These are phyloP conservation scores for Plebejus melissa DNA, from an alignment of 2,888 invertebrate species.

Conservation along the genomic window DNA sequence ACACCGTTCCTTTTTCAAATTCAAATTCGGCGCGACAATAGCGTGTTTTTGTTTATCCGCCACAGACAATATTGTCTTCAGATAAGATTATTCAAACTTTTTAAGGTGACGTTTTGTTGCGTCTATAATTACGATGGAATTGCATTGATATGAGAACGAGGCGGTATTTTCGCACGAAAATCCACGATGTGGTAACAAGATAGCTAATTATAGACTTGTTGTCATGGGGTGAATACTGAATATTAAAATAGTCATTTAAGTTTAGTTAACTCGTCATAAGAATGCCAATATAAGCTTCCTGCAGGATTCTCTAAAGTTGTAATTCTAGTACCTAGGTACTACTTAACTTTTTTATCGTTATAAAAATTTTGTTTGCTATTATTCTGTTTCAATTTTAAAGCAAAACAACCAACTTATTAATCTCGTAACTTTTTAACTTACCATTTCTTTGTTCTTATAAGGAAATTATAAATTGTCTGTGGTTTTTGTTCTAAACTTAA, in stretches of 20 bases:
- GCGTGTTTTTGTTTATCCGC: constrained; percentile 71
- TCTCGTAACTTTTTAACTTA: background rate
- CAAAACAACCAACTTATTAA: background rate
- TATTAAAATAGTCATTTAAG: constrained; percentile 21
- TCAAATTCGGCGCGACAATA: constrained; percentile 64
- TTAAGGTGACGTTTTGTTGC: constrained; percentile 38
- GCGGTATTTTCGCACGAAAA: constrained; percentile 58
- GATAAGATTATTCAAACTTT: constrained; percentile 45
- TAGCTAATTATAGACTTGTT: constrained; percentile 53
- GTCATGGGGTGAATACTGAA: constrained; percentile 22
- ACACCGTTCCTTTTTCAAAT: constrained; percentile 52
- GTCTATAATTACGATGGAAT: constrained; percentile 64
- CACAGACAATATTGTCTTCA: constrained; percentile 52
- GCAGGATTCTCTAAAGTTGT: background rate
- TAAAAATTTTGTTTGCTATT: background rate
- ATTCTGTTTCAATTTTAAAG: too few species aligned
- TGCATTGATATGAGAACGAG: constrained; percentile 49
- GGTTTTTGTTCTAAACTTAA: constrained; percentile 9
- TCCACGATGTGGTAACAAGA: constrained; percentile 54
- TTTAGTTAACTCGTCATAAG: background rate
- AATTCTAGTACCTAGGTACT: background rate
- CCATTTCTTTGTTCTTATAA: background rate
- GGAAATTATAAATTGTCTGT: constrained; percentile 19
- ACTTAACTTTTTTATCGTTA: background rate
- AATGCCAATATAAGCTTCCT: background rate